Evolutionary conservation across 2,797 vertebrate species (phyloP).

Genomic region (Parauchenoglanis ngamensis): DNA sequence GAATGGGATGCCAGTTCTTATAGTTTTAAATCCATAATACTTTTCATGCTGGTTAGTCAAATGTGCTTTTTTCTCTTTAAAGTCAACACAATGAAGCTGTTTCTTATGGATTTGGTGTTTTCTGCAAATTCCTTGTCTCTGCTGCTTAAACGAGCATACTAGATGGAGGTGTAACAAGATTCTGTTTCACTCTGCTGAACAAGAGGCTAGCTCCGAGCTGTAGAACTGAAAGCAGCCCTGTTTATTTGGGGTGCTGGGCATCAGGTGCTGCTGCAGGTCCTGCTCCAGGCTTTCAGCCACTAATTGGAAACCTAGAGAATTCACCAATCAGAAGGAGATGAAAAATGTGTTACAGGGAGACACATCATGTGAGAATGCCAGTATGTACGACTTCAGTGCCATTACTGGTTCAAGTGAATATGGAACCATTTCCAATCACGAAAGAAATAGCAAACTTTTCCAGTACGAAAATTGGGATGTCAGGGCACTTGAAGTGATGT

Average conservation of each 20-base stretch:
- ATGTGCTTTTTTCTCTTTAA: not conserved
- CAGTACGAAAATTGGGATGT: not conserved
- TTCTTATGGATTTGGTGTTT: not conserved
- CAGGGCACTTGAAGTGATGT: too few relatives aligned
- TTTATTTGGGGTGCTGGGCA: slow-evolving; percentile 73
- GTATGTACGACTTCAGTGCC: not conserved
- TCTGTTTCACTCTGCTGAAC: slow-evolving; percentile 57
- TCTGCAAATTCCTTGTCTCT: not conserved
- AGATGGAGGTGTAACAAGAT: slow-evolving; percentile 4
- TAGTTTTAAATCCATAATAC: not conserved
- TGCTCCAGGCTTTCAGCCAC: slow-evolving; percentile 69
- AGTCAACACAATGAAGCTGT: not conserved
- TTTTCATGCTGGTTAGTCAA: not conserved
- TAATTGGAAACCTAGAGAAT: slow-evolving; percentile 70
- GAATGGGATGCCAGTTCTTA: not conserved
- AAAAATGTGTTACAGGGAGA: slow-evolving; percentile 13
- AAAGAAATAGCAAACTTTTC: not conserved
- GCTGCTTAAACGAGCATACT: not conserved
- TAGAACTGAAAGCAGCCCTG: slow-evolving; percentile 69
- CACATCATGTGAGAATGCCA: slow-evolving; percentile 4
- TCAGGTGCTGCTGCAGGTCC: slow-evolving; percentile 61
- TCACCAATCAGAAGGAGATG: slow-evolving; percentile 43
- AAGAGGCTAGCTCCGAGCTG: slow-evolving; percentile 58
- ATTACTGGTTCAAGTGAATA: not conserved
- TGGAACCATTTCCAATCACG: not conserved